These are phyloP conservation scores for Malurus splendens DNA, from an alignment of 2,797 vertebrate species.

Conservation along the genomic window DNA sequence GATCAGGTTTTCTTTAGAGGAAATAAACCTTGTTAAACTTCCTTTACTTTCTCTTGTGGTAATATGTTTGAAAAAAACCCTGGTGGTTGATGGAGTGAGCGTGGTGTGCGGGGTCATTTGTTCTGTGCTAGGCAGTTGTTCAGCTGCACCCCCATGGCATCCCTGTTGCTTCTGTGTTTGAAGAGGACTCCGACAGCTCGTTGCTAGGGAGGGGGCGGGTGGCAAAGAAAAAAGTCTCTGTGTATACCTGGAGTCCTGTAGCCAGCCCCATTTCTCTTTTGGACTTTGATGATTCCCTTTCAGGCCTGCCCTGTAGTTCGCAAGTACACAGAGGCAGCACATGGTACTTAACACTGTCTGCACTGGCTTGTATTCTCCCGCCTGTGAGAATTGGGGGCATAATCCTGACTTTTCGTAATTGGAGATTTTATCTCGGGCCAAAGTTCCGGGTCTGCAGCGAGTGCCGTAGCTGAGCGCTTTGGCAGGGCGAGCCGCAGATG, in stretches of 20 bases:
- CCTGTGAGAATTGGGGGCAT: background rate
- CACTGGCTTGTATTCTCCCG: background rate
- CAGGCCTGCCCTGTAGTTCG: rapidly evolving
- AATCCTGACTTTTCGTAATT: background rate
- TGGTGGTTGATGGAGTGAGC: rapidly evolving
- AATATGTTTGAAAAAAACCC: background rate
- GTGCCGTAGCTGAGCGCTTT: rapidly evolving
- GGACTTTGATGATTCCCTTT: rapidly evolving
- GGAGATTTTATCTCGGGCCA: rapidly evolving
- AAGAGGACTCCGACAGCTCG: background rate
- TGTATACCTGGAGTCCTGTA: background rate
- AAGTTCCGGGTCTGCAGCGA: background rate
- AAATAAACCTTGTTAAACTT: background rate
- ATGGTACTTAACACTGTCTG: rapidly evolving
- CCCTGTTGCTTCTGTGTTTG: background rate
- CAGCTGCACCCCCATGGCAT: background rate
- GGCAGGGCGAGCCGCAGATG: rapidly evolving
- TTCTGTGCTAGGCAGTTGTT: background rate
- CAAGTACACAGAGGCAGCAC: rapidly evolving
- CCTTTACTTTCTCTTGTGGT: background rate
- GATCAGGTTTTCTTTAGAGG: background rate
- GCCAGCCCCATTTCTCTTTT: rapidly evolving
- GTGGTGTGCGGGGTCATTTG: rapidly evolving
- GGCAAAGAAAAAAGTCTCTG: rapidly evolving
- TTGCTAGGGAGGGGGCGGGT: background rate